Percentiles rank a stretch among this genome's conserved stretches.
phyloP scores from a whole-genome alignment of 2,797 vertebrate species.

The Pygocentrus nattereri region DNA sequence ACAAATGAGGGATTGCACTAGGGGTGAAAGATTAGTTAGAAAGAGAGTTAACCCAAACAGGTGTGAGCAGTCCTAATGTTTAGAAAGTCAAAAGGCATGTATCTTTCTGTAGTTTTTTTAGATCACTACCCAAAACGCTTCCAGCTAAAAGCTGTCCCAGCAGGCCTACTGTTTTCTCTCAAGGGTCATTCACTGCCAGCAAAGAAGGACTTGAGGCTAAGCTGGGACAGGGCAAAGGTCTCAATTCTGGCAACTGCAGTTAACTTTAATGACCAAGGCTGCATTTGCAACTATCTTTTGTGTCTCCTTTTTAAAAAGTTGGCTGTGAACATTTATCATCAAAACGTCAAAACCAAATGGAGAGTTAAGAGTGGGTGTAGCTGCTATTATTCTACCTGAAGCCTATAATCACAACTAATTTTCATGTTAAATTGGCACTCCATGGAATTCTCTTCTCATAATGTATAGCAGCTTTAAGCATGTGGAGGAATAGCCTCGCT shows the following conservation, averaged over 20 bases:
- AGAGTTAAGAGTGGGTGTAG: background rate
- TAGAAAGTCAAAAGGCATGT: background rate
- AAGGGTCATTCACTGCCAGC: background rate
- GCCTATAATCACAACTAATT: background rate
- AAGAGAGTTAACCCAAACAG: constrained; percentile 17
- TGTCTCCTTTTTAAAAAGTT: background rate
- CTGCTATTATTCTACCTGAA: background rate
- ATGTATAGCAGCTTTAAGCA: too few species aligned
- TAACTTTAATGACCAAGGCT: constrained; percentile 16
- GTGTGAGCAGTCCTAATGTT: background rate
- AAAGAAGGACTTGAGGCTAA: constrained; percentile 4
- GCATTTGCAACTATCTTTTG: background rate
- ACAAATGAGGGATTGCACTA: constrained; percentile 1
- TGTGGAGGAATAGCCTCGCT: background rate
- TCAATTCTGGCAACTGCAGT: background rate
- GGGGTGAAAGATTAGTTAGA: background rate
- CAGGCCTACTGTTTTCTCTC: background rate
- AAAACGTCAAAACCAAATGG: background rate
- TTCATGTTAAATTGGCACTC: background rate
- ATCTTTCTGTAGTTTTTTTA: background rate
- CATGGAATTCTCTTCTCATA: background rate
- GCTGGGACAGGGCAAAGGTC: background rate
- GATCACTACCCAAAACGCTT: background rate
- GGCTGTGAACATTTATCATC: constrained; percentile 14
- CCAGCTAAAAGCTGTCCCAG: background rate